Base-by-base conservation (phyloP, 2,113 vertebrate species). In the Crypturellus undulatus region DNA sequence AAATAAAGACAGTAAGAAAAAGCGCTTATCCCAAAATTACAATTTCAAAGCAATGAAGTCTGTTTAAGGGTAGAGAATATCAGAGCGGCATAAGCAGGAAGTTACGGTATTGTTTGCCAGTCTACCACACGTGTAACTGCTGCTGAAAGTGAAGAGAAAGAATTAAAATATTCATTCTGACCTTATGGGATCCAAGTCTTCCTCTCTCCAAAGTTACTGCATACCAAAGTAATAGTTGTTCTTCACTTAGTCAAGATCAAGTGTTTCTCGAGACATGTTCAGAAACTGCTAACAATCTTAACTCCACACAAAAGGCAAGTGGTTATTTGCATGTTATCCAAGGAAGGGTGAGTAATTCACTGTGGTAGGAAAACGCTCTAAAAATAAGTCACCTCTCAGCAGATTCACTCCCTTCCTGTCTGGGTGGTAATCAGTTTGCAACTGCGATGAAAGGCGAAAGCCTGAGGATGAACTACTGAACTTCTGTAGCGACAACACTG, bases 361-460 rank as follows among this genome's bases (percentile, higher is more conserved):
- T 80, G 69, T 84, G 90, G 84, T 85, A 96, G 89, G 94, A 95
- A 97, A 96, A 84, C 90, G 63, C 89, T 95, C 96, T 95, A 96
- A 89, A 95, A 97, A 95, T 96, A 67, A 96, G 97, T 93, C 93
- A 96, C 69, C 87, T 94, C 92, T 96, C 93, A 90, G 59, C 73
- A 97, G 94, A 94, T 97, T 97, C 95, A 96, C 93, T 96, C 95
- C 92, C 95, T 98, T 98, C 97, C 98, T 98, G 93, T 97, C 95
- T 89, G 84, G 21, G 79, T 93, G 77, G 92, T 49, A 96, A 93
- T 92, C 68, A 84, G 77, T 94, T 84, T 77, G 45, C 82, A 84
- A 94, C 54, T 89, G 91, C 73, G 59, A 62, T 63, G 56, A 86
- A 97, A 97, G 62, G 67, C 94, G 79, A 94, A 97, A 93, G 80